These are phyloP conservation scores for Macheiramphus alcinus DNA, from an alignment of 2,113 vertebrate species.

Conservation along the genomic window DNA sequence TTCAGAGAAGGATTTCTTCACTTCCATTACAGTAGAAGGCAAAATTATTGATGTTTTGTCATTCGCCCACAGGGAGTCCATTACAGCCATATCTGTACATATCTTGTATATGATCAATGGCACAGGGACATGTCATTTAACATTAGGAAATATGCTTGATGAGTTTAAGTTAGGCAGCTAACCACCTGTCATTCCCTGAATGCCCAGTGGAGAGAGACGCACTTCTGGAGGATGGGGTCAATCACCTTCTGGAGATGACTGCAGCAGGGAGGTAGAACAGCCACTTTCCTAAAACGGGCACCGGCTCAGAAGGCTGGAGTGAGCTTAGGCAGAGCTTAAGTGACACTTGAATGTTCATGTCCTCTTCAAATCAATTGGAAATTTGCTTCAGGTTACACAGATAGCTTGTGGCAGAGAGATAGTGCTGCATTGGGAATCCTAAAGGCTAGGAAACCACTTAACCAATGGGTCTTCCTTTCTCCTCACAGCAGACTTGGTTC, in stretches of 20 bases:
- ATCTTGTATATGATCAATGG: too few species aligned
- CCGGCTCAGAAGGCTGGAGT: background rate
- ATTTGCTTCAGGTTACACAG: background rate
- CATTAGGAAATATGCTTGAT: background rate
- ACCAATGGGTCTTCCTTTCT: background rate
- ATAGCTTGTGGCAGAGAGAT: background rate
- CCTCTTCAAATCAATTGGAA: background rate
- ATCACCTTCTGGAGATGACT: background rate
- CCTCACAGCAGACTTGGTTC: background rate
- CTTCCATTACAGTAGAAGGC: background rate
- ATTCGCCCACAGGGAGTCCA: background rate
- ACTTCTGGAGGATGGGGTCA: background rate
- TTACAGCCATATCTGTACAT: background rate
- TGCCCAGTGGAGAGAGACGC: background rate
- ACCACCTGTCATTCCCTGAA: background rate
- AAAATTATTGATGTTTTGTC: background rate
- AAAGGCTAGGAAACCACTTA: background rate
- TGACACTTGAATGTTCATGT: background rate
- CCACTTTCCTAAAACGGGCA: background rate
- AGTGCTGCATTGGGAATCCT: background rate
- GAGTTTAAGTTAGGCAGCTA: background rate
- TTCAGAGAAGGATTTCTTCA: background rate
- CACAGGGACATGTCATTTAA: background rate
- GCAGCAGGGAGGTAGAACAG: background rate
- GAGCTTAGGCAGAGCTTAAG: background rate